A percentile compares a stretch with the other conserved stretches of the same genome.
These are phyloP conservation scores for Drosophila ironensis DNA, from an alignment of 1,140 invertebrate genomes.

Conservation along the genomic window DNA sequence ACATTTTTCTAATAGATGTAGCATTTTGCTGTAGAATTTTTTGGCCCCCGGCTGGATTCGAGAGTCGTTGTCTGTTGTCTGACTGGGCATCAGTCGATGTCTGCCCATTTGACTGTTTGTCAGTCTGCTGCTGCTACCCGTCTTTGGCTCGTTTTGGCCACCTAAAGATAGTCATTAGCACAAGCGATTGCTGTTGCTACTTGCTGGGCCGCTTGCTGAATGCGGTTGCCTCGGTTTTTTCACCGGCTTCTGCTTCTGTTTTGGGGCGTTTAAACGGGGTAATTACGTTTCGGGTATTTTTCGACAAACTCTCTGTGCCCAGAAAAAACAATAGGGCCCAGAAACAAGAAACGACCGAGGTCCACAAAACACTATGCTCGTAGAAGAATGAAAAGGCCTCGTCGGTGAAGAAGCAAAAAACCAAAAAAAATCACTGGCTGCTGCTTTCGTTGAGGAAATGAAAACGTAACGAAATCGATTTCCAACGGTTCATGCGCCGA, in stretches of 20 bases:
- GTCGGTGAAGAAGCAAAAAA: too few relatives aligned
- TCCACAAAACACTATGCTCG: constrained; percentile 1
- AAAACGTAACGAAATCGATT: constrained; percentile 78
- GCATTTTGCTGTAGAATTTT: constrained; percentile 51
- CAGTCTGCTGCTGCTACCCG: constrained; percentile 58
- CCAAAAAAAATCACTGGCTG: constrained; percentile 13
- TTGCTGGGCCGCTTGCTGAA: constrained; percentile 2
- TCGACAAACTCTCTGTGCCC: constrained; percentile 8
- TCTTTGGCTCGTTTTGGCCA: constrained; percentile 52
- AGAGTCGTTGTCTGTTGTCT: constrained; percentile 6
- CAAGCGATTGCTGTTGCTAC: constrained; percentile 54
- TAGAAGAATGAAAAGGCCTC: constrained; percentile 10
- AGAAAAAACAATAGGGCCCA: too few relatives aligned
- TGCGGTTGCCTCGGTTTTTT: constrained; percentile 8
- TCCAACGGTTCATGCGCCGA: constrained; percentile 60
- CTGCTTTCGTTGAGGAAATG: constrained; percentile 73
- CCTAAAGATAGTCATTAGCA: constrained; percentile 75
- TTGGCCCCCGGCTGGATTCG: constrained; percentile 57
- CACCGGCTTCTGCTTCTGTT: constrained; percentile 58
- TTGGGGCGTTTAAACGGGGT: constrained; percentile 63
- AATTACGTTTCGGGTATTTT: constrained; percentile 69
- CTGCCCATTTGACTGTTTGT: constrained; percentile 49
- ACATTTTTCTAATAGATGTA: constrained; percentile 69
- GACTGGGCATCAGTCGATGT: constrained; percentile 12
- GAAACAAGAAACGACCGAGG: neutral